Conservation (phyloP, 2,113 vertebrate species). For the Tragelaphus strepsiceros region DNA sequence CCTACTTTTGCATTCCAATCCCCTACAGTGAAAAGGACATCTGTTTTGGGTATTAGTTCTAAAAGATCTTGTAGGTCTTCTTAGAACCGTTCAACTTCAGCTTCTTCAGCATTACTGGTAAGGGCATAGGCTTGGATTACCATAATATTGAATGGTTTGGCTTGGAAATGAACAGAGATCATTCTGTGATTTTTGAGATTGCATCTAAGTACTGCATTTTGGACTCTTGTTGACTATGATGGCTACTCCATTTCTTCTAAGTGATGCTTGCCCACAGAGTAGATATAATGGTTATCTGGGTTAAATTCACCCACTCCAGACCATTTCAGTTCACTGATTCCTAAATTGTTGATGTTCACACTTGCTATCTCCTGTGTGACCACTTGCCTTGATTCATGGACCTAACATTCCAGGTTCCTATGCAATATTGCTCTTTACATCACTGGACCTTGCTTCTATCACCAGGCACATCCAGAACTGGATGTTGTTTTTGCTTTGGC, state of each 20-base stretch:
- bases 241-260: not conserved
- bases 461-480: not conserved
- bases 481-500: not conserved
- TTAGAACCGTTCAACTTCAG: not conserved
- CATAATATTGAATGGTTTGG: not conserved
- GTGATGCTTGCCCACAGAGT: not conserved
- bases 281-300: not conserved
- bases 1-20: not conserved
- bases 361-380: not conserved
- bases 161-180: not conserved
- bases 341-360: not conserved
- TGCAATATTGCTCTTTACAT: not conserved
- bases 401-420: not conserved
- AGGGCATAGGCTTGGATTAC: not conserved
- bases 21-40: not conserved
- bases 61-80: not conserved
- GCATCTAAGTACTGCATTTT: not conserved
- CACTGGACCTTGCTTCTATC: not conserved
- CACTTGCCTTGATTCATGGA: not conserved
- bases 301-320: not conserved
- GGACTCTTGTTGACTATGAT: not conserved
- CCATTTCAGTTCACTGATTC: not conserved
- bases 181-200: not conserved
- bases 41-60: not conserved
- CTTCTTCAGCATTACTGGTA: not conserved